Base-by-base conservation (phyloP, 2,113 vertebrate genomes). In the Cyprinus carpio region DNA sequence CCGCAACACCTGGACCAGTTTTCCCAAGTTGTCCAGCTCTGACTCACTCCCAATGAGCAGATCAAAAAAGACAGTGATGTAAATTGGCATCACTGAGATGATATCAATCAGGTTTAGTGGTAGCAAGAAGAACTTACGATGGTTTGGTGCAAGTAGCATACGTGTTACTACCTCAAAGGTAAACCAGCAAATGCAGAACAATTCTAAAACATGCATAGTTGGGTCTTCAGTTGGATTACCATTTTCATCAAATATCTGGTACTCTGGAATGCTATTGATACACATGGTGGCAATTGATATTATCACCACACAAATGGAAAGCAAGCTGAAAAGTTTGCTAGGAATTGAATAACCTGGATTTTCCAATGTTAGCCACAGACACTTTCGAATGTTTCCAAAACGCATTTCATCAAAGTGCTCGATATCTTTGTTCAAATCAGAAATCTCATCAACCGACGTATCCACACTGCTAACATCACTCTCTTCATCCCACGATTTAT, bases 171-270 rank as follows among this genome's bases (percentile, higher is more conserved):
- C 97, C 93, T 99, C 98, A 0, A 98, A 98, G 87, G 97, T 97
- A 94, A 99, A 99, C 98, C 98, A 99, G 89, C 97, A 97, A 90
- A 96, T 96, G 92, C 98, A 98, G 93, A 99, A 97, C 80, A 97
- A 95, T 91, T 99, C 98, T 84, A 99, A 92, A 31, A 92, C 94
- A 87, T 97, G 94, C 90, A 95, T 93, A 88, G 94, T 92, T 0
- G 94, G 92, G 69, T 98, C 97, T 1, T 98, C 96, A 0, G 95
- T 87, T 90, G 93, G 27, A 0, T 90, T 94, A 12, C 94, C 96
- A 0, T 94, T 94, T 29, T 95, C 90, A 37, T 98, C 96, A n/a
- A 94, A 92, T 2, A 93, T 90, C 93, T 98, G 97, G 88, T 99
- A 96, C 88, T 99, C 98, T 0, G 97, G 96, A 90, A 99, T 95